Conservation (phyloP, 2,888 invertebrate genomes). For the Anodontia alba region DNA sequence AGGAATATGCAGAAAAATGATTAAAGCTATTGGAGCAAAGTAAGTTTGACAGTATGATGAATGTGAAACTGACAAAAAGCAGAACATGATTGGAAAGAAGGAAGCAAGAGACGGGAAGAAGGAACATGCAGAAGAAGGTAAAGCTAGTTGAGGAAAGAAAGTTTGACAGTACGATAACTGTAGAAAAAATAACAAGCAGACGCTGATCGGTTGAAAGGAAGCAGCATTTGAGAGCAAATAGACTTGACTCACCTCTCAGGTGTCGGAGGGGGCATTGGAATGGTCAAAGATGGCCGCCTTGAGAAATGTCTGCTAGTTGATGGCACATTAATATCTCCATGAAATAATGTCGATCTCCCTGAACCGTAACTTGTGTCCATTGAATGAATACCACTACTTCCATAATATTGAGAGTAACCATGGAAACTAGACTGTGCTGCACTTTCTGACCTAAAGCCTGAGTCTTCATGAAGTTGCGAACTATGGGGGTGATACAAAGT, state of each 20-base stretch:
- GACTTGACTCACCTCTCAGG: conserved; percentile 77
- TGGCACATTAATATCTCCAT: conserved; percentile 68
- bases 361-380: conserved; percentile 63
- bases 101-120: too few relatives aligned
- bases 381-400: conserved; percentile 54
- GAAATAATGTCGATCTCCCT: conserved; percentile 55
- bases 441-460: conserved; percentile 48
- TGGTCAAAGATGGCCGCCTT: conserved; percentile 75
- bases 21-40: too few relatives aligned
- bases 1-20: too few relatives aligned
- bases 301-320: conserved; percentile 67
- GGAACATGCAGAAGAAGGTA: too few relatives aligned
- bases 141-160: too few relatives aligned
- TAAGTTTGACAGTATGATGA: too few relatives aligned
- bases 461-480: conserved; percentile 31
- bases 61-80: too few relatives aligned
- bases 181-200: too few relatives aligned
- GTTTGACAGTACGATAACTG: too few relatives aligned
- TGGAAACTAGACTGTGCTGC: conserved; percentile 61
- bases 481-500: conserved; percentile 56
- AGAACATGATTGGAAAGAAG: too few relatives aligned
- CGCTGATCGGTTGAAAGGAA: background rate
- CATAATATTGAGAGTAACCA: conserved; percentile 72
- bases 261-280: conserved; percentile 74
- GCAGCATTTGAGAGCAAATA: too few relatives aligned